Evolutionary conservation across 2,888 invertebrate species (phyloP), one percentile per base, ranked within the genome.

Genomic region (Notocelia uddmanniana): DNA sequence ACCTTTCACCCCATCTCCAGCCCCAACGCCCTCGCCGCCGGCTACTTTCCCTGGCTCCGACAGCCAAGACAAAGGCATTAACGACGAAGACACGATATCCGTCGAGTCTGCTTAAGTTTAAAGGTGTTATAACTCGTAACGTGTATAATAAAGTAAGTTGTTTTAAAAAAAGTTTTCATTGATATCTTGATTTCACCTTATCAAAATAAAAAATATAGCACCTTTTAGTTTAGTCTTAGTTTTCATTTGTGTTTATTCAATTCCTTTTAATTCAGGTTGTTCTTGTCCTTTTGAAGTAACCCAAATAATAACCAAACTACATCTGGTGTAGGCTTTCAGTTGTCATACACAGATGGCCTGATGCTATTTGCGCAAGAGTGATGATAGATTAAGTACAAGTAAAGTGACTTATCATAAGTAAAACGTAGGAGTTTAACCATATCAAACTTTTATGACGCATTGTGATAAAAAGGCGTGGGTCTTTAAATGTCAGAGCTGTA

Each of bases 1-100:
- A 1, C 73, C 75, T 26, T 74, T 78, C 31, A 77, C 82, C 26
- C 83, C 84, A 69, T 74, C 74, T 1, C 85, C 86, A 0, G 62
- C 73, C 23, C 69, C 68, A 26, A 78, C 83, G 0, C 80, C 83
- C 6, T 76, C 85, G 8, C 85, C 89, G 2, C 85, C 90, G 6
- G 66, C 86, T 8, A 82, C 78, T 45, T 88, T 85, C 71, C 90
- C 91, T 1, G 83, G 83, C 15, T 81, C 80, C 2, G 76, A 74
- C 31, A 83, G 79, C 50, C 82, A 80, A n/a, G 85, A 87, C 73
- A 82, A 83, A 75, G 86, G 89, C 19, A 68, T 91, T 2, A 92
- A 89, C 72, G 91, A 93, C 34, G 93, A 91, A 83, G 93, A 93
- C 68, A 89, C 93, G 15, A 77, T 93, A 79, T 85, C 93, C n/a